These are phyloP conservation scores for Tetramorium alpestre DNA, from an alignment of 1,140 invertebrate genomes.

Conservation along the genomic window DNA sequence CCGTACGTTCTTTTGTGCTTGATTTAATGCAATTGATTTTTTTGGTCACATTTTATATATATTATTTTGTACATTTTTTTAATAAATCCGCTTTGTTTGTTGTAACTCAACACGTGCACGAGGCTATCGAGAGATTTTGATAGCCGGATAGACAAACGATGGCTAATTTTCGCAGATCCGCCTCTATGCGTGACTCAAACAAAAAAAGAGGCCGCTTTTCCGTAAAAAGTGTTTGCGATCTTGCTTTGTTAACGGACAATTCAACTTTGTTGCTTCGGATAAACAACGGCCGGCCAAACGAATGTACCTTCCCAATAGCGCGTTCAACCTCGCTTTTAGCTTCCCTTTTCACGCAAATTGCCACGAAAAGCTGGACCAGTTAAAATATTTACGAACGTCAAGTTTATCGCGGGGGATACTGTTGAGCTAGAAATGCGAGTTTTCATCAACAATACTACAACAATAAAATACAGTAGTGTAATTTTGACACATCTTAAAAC, in stretches of 20 bases:
- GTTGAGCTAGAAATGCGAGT: background rate
- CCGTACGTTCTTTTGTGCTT: background rate
- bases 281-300: constrained; percentile 60
- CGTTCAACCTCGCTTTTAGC: constrained; percentile 51
- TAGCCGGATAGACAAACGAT: constrained; percentile 47
- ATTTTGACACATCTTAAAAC: background rate
- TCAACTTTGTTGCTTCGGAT: constrained; percentile 80
- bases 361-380: constrained; percentile 68
- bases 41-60: constrained; percentile 17
- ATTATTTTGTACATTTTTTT: background rate
- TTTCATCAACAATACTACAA: background rate
- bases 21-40: constrained; percentile 29
- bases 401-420: constrained; percentile 45
- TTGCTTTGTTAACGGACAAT: constrained; percentile 78
- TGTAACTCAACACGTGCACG: background rate
- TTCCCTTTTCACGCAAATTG: constrained; percentile 61
- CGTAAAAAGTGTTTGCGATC: constrained; percentile 76
- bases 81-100: constrained; percentile 1
- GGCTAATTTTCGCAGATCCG: constrained; percentile 64
- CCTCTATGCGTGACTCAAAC: constrained; percentile 57
- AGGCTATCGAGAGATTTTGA: constrained; percentile 34
- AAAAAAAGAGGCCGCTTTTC: constrained; percentile 38
- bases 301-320: constrained; percentile 43
- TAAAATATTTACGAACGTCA: constrained; percentile 61
- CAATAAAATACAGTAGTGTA: background rate